Conservation (phyloP, 2,797 vertebrate species). For the Mus spretus region DNA sequence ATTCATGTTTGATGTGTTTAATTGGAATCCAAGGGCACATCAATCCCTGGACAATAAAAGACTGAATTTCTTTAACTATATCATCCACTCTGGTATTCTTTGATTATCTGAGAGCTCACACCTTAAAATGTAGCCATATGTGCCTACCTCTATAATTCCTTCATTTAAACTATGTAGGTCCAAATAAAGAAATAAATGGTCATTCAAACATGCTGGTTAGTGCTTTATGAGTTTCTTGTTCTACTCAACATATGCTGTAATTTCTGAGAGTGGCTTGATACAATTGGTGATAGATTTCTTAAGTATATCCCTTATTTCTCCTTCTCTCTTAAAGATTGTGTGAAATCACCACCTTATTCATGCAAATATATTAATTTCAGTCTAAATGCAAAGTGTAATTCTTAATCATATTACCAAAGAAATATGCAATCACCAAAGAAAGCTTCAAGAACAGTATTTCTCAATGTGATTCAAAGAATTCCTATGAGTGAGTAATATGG, state of each 20-base stretch:
- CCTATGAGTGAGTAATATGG: not conserved
- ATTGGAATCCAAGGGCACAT: not conserved
- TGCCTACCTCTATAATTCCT: not conserved
- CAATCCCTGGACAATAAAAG: not conserved
- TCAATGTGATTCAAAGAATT: constrained; percentile 32
- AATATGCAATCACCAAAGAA: not conserved
- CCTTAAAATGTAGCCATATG: constrained; percentile 48
- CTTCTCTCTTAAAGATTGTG: not conserved
- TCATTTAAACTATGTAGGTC: not conserved
- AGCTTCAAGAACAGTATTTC: not conserved
- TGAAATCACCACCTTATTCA: not conserved
- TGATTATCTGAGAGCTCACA: constrained; percentile 19
- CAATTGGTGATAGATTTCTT: not conserved
- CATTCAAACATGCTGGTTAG: not conserved
- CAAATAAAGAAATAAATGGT: not conserved
- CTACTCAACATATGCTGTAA: not conserved
- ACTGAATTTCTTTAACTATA: constrained; percentile 40
- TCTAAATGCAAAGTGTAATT: not conserved
- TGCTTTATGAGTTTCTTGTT: constrained; percentile 1
- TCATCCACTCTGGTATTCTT: not conserved
- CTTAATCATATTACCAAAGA: not conserved
- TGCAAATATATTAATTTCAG: not conserved
- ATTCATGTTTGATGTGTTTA: constrained; percentile 53
- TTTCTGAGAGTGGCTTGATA: not conserved
- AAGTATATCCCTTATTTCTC: not conserved